Percentiles rank a stretch among this genome's conserved stretches.
Conservation (phyloP, 1,140 invertebrate species). For the honey bee (Apis mellifera) region DNA sequence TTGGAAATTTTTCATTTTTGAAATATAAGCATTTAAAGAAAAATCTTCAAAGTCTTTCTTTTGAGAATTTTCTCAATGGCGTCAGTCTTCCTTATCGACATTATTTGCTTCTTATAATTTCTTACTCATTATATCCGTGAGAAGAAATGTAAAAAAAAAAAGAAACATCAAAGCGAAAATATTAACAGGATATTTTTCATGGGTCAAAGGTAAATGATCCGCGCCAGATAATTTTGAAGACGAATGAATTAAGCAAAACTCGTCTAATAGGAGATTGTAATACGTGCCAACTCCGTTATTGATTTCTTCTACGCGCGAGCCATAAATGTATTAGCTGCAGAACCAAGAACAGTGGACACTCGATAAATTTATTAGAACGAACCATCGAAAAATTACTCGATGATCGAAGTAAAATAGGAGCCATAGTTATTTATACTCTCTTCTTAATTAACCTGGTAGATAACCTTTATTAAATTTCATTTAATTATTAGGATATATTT, state of each 20-base stretch:
- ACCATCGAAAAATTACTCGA: neutral
- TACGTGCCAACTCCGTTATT: constrained; percentile 46
- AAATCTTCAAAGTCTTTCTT: too few relatives aligned
- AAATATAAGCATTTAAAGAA: too few relatives aligned
- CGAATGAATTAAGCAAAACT: constrained; percentile 45
- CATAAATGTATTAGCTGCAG: neutral
- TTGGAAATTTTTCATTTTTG: too few relatives aligned
- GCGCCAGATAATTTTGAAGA: constrained; percentile 21
- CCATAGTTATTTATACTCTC: neutral
- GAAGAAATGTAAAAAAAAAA: too few relatives aligned
- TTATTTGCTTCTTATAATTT: too few relatives aligned
- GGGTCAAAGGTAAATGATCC: constrained; percentile 60
- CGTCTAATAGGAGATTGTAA: constrained; percentile 19
- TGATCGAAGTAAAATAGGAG: neutral
- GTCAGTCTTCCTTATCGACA: too few relatives aligned
- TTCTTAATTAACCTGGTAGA: neutral
- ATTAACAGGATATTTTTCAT: neutral
- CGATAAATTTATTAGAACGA: neutral
- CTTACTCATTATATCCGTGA: too few relatives aligned
- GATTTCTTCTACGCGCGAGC: constrained; percentile 25
- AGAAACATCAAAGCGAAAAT: neutral
- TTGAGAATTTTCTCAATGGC: too few relatives aligned
- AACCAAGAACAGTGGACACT: neutral
- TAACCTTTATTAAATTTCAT: neutral
- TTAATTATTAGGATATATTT: neutral